These are phyloP conservation scores for Serilophus lunatus DNA, from an alignment of 2,113 vertebrate species.

Conservation along the genomic window DNA sequence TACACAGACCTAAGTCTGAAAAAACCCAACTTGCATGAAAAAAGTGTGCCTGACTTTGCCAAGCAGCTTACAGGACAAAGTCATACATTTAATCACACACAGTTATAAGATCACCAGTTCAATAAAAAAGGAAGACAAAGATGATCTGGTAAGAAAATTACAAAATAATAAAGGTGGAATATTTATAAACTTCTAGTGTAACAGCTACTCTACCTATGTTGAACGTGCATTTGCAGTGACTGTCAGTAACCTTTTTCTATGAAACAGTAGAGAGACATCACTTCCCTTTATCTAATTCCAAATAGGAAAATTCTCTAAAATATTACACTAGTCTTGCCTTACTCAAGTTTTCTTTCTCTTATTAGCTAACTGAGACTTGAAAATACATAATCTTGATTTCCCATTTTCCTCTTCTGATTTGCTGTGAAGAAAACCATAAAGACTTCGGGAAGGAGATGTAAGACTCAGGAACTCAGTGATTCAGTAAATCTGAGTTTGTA, in stretches of 20 bases:
- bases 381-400: background rate
- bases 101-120: background rate
- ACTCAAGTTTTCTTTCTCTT: background rate
- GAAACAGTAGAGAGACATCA: background rate
- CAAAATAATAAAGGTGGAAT: background rate
- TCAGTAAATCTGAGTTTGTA: background rate
- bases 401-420: background rate
- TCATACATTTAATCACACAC: background rate
- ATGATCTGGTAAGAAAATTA: background rate
- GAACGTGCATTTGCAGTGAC: background rate
- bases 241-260: background rate
- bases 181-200: background rate
- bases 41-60: background rate
- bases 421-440: background rate
- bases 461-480: background rate
- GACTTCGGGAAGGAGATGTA: background rate
- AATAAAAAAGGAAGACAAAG: background rate
- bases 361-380: background rate
- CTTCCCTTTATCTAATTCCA: background rate
- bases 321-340: background rate
- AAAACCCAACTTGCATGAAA: background rate
- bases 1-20: background rate
- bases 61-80: background rate
- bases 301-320: background rate
- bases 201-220: background rate